These are phyloP conservation scores for Alviniconcha strummeri DNA, from an alignment of 2,888 invertebrate genomes.

Conservation along the genomic window DNA sequence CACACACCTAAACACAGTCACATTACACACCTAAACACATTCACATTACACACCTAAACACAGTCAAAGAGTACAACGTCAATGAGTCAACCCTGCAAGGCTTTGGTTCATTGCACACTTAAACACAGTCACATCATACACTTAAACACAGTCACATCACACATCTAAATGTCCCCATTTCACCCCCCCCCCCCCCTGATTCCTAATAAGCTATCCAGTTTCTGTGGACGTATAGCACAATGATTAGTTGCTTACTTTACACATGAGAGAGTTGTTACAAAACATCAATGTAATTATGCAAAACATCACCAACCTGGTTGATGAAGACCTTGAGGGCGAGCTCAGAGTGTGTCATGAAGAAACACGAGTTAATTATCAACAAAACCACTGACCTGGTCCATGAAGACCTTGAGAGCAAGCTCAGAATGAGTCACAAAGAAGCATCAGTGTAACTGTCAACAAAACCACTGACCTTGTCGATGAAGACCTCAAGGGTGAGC, in stretches of 20 bases:
- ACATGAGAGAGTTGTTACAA: too few relatives aligned
- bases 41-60: neutral
- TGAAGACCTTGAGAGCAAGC: slow-evolving; percentile 82
- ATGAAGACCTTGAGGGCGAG: too few relatives aligned
- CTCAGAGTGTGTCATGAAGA: neutral
- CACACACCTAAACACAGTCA: too few relatives aligned
- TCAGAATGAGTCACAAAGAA: neutral
- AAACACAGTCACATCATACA: neutral
- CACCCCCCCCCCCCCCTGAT: too few relatives aligned
- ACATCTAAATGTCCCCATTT: too few relatives aligned
- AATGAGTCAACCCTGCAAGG: too few relatives aligned
- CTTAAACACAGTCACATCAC: neutral
- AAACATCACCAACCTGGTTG: too few relatives aligned
- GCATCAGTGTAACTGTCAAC: neutral
- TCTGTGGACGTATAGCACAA: too few relatives aligned
- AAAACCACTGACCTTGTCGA: slow-evolving; percentile 77
- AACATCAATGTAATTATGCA: too few relatives aligned
- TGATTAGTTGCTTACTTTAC: too few relatives aligned
- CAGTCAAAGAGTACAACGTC: neutral
- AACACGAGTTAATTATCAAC: neutral
- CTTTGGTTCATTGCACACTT: neutral
- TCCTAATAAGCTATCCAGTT: too few relatives aligned
- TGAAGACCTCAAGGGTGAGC: slow-evolving; percentile 84
- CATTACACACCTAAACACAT: neutral
- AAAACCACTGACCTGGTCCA: slow-evolving; percentile 76